phyloP scores from a whole-genome alignment of 1,140 invertebrate species.

The Orchestia grillus region DNA sequence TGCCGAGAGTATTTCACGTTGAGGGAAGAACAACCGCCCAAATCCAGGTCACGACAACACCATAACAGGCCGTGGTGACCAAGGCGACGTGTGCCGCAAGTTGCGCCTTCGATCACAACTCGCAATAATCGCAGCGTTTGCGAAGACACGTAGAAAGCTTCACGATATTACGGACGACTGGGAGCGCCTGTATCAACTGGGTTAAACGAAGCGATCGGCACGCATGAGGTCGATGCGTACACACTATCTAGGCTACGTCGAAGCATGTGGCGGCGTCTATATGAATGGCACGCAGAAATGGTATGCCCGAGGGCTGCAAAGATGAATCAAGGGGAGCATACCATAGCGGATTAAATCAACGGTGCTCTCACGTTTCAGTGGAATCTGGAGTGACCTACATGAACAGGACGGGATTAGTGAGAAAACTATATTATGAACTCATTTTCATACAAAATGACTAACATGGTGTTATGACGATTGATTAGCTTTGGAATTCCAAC shows the following conservation, averaged over 20 bases:
- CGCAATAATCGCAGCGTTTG: background rate
- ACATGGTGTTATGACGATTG: background rate
- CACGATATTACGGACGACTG: background rate
- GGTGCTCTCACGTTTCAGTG: background rate
- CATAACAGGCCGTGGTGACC: conserved; percentile 15
- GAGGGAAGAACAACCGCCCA: background rate
- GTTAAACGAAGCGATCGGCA: background rate
- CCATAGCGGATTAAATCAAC: background rate
- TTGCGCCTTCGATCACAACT: background rate
- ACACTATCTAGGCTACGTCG: background rate
- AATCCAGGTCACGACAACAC: background rate
- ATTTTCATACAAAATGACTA: background rate
- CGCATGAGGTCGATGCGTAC: background rate
- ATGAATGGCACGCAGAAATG: background rate
- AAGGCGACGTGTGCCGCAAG: background rate
- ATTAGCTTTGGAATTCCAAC: too few relatives aligned
- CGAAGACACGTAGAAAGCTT: background rate
- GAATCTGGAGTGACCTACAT: background rate
- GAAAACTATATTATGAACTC: background rate
- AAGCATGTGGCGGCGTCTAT: background rate
- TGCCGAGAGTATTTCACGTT: background rate
- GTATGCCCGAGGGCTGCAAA: background rate
- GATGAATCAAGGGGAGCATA: background rate
- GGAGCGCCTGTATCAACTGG: background rate
- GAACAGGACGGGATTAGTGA: background rate